These are phyloP conservation scores for Ruditapes philippinarum DNA, from an alignment of 1,140 invertebrate genomes.

Conservation along the genomic window DNA sequence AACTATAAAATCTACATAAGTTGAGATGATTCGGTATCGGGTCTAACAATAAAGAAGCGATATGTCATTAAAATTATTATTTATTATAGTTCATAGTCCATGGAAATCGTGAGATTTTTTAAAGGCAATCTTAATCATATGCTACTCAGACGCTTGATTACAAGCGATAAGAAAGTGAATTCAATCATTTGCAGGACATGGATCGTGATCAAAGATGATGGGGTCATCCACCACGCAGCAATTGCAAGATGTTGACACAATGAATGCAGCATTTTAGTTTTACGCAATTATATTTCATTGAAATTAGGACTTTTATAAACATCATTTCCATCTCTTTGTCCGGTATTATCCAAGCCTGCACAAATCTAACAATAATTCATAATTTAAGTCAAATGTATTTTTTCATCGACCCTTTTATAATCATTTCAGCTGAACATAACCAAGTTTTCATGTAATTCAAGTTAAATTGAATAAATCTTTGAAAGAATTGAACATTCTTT, in stretches of 20 bases:
- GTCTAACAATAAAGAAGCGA: conserved; percentile 53
- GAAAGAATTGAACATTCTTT: no score
- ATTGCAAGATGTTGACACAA: conserved; percentile 28
- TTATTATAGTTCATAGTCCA: conserved; percentile 48
- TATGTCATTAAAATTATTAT: conserved; percentile 68
- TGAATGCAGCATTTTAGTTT: background rate
- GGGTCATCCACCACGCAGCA: conserved; percentile 29
- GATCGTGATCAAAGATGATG: conserved; percentile 39
- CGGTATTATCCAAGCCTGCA: no score
- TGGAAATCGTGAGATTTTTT: conserved; percentile 34
- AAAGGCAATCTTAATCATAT: conserved; percentile 28
- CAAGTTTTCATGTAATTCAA: no score
- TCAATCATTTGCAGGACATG: conserved; percentile 44
- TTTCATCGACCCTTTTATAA: no score
- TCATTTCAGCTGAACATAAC: no score
- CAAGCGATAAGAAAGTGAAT: conserved; percentile 38
- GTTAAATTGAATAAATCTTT: no score
- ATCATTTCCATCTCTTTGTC: no score
- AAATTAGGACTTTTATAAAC: background rate
- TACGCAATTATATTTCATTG: conserved; percentile 34
- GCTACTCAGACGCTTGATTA: conserved; percentile 32
- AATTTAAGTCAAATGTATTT: no score
- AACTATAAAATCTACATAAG: conserved; percentile 71
- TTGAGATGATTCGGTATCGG: conserved; percentile 50
- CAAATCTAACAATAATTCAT: no score